phyloP scores from a whole-genome alignment of 2,888 invertebrate species.

The Nemoura dubitans region DNA sequence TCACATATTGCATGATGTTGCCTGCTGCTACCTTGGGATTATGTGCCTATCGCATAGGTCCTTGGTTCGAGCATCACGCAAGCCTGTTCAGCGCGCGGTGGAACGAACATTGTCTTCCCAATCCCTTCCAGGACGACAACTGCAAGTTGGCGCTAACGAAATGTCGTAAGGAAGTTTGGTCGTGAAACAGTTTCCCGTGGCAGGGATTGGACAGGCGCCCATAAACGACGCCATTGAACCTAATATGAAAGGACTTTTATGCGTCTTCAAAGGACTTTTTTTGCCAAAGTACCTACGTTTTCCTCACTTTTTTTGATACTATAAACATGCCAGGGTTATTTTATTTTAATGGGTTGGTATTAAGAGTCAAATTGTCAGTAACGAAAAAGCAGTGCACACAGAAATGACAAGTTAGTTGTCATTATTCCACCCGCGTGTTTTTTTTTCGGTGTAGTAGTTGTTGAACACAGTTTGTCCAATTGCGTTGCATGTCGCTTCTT shows the following conservation, averaged over 20 bases:
- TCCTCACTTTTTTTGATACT: neutral
- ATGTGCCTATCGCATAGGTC: neutral
- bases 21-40: neutral
- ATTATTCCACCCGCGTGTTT: neutral
- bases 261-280: neutral
- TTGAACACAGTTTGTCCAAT: neutral
- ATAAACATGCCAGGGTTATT: neutral
- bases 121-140: neutral
- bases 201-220: neutral
- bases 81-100: neutral
- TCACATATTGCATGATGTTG: neutral
- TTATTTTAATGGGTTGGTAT: neutral
- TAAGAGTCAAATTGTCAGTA: neutral
- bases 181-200: neutral
- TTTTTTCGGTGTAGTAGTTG: neutral
- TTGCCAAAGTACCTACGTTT: neutral
- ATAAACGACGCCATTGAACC: neutral
- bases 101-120: neutral
- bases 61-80: conserved; percentile 16
- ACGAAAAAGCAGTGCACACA: neutral
- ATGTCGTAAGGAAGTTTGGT: neutral
- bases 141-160: neutral
- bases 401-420: neutral
- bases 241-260: neutral
- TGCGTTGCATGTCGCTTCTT: neutral